A percentile compares a stretch with the other conserved stretches of the same genome.
These are phyloP conservation scores for Theonella swinhoei DNA, from an alignment of 37 sponge, comb jelly and placozoan species.

Conservation along the genomic window DNA sequence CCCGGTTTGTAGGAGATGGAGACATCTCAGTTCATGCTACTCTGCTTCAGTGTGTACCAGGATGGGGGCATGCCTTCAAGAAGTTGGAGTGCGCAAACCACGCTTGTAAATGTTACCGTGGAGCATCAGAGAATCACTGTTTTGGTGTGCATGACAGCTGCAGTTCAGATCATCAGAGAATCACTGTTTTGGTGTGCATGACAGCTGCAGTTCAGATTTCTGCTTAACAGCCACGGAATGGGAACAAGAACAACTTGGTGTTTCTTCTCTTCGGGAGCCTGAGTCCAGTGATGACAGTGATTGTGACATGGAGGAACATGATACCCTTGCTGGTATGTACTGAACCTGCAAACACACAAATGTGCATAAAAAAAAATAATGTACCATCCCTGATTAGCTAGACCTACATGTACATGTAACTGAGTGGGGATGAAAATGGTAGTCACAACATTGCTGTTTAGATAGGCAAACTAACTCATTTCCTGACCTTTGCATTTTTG, in stretches of 20 bases:
- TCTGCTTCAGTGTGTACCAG: conserved; percentile 23
- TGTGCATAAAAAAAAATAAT: neutral
- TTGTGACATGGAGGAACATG: neutral
- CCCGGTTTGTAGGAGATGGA: conserved; percentile 41
- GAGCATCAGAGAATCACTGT: conserved; percentile 35
- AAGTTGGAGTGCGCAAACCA: conserved; percentile 62
- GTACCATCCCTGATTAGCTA: neutral
- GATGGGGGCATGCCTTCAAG: conserved; percentile 27
- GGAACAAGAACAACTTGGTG: neutral
- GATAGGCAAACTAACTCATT: neutral
- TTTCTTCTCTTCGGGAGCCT: neutral
- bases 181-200: conserved; percentile 56
- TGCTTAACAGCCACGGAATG: conserved; percentile 2
- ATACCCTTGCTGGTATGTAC: neutral
- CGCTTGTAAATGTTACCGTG: conserved; percentile 48
- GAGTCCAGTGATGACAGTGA: neutral
- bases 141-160: conserved; percentile 28
- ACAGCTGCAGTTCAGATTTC: conserved; percentile 34
- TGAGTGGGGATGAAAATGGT: no score
- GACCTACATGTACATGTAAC: neutral
- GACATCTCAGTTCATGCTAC: conserved; percentile 41
- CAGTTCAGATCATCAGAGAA: conserved; percentile 2
- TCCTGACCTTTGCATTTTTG: neutral
- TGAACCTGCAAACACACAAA: neutral
- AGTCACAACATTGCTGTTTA: neutral